These are phyloP conservation scores for Tupaia chinensis DNA, from an alignment of 2,113 vertebrate genomes.

Conservation along the genomic window DNA sequence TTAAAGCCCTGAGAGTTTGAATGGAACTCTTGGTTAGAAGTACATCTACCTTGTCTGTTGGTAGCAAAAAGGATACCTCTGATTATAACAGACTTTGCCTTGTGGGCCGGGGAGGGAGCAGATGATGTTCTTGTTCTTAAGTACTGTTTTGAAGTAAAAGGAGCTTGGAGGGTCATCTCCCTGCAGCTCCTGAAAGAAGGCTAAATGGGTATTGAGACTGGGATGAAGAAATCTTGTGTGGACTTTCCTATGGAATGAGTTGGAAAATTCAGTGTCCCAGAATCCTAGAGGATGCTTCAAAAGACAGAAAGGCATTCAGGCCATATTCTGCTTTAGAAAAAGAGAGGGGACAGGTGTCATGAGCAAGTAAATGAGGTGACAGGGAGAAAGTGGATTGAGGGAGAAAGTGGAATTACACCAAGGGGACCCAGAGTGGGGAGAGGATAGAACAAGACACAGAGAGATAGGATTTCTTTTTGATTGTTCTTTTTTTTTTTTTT, in stretches of 20 bases:
- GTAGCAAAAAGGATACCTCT: slow-evolving; percentile 68
- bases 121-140: neutral
- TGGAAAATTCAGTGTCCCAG: neutral
- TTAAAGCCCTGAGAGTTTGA: slow-evolving; percentile 69
- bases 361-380: neutral
- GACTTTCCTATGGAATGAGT: neutral
- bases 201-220: neutral
- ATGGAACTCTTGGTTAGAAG: slow-evolving; percentile 49
- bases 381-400: neutral
- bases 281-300: slow-evolving; percentile 6
- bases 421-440: neutral
- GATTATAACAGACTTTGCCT: slow-evolving; percentile 60
- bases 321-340: neutral
- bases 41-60: slow-evolving; percentile 31
- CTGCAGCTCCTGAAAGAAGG: neutral
- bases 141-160: neutral
- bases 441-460: neutral
- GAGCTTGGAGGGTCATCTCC: neutral
- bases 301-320: neutral
- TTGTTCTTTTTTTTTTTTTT: neutral
- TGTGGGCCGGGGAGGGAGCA: neutral
- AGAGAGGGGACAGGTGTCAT: neutral
- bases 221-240: neutral
- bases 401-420: neutral
- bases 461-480: neutral